These are phyloP conservation scores for Aleiodes alternator DNA, from an alignment of 2,888 invertebrate species.

Conservation along the genomic window DNA sequence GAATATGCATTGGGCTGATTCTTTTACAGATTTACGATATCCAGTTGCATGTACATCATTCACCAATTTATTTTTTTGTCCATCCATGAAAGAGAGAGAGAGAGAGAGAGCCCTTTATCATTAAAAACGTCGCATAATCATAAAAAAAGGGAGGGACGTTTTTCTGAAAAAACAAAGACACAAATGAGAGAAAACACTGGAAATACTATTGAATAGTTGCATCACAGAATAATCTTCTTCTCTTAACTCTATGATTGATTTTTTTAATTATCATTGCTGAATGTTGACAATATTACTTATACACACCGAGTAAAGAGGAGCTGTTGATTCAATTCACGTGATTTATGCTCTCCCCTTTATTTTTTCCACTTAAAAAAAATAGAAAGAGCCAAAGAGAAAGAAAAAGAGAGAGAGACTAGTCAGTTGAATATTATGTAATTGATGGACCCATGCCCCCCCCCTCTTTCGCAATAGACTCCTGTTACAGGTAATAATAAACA, in stretches of 20 bases:
- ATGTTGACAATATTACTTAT: too few relatives aligned
- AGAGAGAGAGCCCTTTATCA: constrained; percentile 2
- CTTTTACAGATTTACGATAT: constrained; percentile 14
- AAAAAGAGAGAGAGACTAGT: background rate
- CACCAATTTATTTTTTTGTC: background rate
- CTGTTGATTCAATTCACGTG: too few relatives aligned
- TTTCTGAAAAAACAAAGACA: background rate
- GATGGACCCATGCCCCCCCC: background rate
- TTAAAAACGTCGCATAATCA: background rate
- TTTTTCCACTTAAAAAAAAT: too few relatives aligned
- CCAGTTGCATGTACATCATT: constrained; percentile 12
- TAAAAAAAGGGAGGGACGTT: background rate
- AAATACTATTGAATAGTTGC: background rate
- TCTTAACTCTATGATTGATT: too few relatives aligned
- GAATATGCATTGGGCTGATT: constrained; percentile 39
- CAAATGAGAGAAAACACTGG: background rate
- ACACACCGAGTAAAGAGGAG: too few relatives aligned
- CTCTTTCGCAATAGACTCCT: constrained; percentile 1
- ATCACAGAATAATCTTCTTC: too few relatives aligned
- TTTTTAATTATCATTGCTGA: too few relatives aligned
- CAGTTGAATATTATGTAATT: constrained; percentile 6
- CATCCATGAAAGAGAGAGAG: background rate
- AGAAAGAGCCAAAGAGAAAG: too few relatives aligned
- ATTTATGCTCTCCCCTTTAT: too few relatives aligned
- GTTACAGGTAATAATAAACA: background rate